Percentiles rank a stretch among this genome's conserved stretches.
phyloP scores from a whole-genome alignment of 1,140 invertebrate genomes.

The Nomia melanderi region DNA sequence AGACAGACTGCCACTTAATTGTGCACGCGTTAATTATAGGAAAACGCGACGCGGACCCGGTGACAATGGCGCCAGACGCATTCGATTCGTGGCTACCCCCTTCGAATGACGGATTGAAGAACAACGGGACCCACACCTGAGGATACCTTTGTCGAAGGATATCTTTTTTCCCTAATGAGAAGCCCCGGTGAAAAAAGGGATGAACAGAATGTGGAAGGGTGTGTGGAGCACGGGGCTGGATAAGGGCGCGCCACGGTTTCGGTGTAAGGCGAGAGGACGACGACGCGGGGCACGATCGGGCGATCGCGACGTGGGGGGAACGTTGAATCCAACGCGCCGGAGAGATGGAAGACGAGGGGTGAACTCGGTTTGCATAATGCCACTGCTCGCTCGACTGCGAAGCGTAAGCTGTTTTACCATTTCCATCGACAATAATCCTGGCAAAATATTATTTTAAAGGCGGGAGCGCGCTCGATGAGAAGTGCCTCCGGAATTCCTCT shows the following conservation, averaged over 20 bases:
- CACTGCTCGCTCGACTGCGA: conserved; percentile 69
- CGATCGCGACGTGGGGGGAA: conserved; percentile 32
- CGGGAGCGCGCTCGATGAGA: conserved; percentile 28
- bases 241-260: too few relatives aligned
- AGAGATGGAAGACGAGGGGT: conserved; percentile 58
- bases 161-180: conserved; percentile 58
- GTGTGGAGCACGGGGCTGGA: background rate
- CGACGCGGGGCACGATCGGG: conserved; percentile 46
- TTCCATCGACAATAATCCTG: conserved; percentile 73
- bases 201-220: conserved; percentile 35
- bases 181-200: conserved; percentile 41
- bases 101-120: conserved; percentile 20
- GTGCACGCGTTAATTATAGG: conserved; percentile 42
- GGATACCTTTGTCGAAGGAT: conserved; percentile 33
- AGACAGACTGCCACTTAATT: conserved; percentile 34
- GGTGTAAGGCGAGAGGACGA: conserved; percentile 25
- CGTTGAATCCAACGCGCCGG: conserved; percentile 23
- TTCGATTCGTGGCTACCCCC: conserved; percentile 38
- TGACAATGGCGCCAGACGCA: conserved; percentile 42
- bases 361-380: conserved; percentile 77
- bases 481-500: background rate
- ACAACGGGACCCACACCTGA: conserved; percentile 26
- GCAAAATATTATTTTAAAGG: conserved; percentile 77
- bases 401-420: conserved; percentile 73
- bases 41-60: conserved; percentile 4